These are phyloP conservation scores for Meriones psammophilus DNA, from an alignment of 2,797 vertebrate genomes.

Conservation along the genomic window DNA sequence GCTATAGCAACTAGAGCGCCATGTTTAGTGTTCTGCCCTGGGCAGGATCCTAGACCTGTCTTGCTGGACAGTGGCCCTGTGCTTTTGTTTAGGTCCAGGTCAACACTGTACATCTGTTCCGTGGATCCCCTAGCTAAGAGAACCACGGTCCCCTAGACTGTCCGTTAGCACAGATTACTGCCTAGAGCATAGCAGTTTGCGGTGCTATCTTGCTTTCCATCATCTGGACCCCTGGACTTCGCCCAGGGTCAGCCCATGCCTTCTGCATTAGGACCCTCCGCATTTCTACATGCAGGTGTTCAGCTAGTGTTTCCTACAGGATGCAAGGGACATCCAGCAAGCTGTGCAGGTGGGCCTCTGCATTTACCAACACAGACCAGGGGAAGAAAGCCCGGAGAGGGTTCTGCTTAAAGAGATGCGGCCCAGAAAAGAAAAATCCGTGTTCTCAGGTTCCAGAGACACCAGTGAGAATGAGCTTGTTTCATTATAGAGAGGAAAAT, in stretches of 20 bases:
- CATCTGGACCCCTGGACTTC: not conserved
- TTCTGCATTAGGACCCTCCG: not conserved
- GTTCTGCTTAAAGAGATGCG: not conserved
- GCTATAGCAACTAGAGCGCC: not conserved
- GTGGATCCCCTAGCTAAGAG: not conserved
- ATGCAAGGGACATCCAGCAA: not conserved
- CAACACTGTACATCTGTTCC: not conserved
- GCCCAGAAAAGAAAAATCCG: not conserved
- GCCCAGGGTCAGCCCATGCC: not conserved
- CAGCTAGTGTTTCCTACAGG: not conserved
- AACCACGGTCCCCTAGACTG: not conserved
- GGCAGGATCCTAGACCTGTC: not conserved
- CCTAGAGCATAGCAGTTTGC: not conserved
- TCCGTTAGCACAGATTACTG: not conserved
- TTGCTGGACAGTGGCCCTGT: not conserved
- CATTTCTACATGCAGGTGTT: not conserved
- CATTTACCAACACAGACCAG: not conserved
- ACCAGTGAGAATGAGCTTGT: constrained; percentile 21
- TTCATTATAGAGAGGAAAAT: constrained; percentile 4
- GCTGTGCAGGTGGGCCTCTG: not conserved
- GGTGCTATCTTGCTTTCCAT: not conserved
- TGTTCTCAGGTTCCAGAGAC: not conserved
- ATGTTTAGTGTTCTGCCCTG: not conserved
- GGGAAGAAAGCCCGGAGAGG: not conserved
- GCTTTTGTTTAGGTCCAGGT: not conserved